Percentiles rank a stretch among this genome's conserved stretches.
Conservation (phyloP, 1,140 invertebrate genomes). For the Phymastichus coffea region DNA sequence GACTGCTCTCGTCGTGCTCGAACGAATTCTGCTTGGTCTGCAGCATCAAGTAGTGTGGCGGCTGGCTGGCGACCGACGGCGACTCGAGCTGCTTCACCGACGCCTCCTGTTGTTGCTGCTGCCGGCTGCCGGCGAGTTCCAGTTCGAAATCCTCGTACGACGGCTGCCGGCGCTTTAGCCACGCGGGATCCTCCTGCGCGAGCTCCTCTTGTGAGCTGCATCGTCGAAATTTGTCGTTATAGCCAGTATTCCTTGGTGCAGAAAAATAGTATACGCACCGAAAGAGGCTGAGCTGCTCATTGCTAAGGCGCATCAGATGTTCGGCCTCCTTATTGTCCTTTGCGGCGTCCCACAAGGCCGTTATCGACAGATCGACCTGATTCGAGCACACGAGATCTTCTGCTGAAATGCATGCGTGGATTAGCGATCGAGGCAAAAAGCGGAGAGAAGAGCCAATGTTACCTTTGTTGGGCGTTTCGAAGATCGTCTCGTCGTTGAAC, state of each 20-base stretch:
- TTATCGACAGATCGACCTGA: slow-evolving; percentile 40
- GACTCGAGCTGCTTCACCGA: not conserved
- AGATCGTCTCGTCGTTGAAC: not conserved
- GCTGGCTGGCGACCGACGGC: not conserved
- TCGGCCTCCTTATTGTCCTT: slow-evolving; percentile 41
- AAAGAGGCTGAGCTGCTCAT: slow-evolving; percentile 42
- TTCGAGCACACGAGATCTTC: not conserved
- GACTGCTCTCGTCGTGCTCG: slow-evolving; percentile 75
- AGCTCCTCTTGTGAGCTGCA: no score
- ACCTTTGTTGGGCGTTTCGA: not conserved
- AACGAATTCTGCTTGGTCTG: slow-evolving; percentile 76
- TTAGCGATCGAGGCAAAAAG: no score
- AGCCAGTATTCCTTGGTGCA: no score
- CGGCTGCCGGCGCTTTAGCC: no score
- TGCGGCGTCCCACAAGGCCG: slow-evolving; percentile 38
- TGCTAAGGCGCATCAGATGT: slow-evolving; percentile 39
- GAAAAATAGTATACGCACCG: slow-evolving; percentile 39
- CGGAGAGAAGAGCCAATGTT: no score
- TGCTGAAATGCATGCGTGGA: not conserved
- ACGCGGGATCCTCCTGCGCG: no score
- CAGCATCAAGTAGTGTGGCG: slow-evolving; percentile 53
- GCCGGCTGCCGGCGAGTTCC: no score
- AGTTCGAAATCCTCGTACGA: no score
- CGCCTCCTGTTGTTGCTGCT: no score
- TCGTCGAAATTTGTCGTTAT: no score